These are phyloP conservation scores for Drosophila melanica DNA, from an alignment of 1,140 invertebrate genomes.

Conservation along the genomic window DNA sequence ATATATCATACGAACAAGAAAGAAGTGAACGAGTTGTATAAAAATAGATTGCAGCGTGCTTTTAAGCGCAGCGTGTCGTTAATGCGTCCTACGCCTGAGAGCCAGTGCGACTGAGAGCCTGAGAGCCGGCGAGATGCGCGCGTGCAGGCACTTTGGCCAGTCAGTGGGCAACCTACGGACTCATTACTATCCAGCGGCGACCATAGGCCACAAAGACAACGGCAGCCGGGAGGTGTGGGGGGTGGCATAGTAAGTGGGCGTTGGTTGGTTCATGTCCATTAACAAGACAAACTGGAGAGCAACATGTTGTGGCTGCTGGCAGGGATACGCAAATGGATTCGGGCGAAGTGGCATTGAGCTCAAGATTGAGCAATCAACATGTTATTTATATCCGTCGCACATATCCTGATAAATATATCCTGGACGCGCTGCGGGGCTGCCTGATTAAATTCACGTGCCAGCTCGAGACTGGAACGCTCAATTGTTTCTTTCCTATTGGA, in stretches of 20 bases:
- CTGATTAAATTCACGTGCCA: constrained; percentile 83
- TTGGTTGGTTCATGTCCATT: constrained; percentile 62
- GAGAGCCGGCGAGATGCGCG: constrained; percentile 21
- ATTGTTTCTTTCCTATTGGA: constrained; percentile 69
- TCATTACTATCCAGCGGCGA: constrained; percentile 65
- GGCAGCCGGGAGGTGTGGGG: not conserved
- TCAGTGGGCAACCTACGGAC: constrained; percentile 17
- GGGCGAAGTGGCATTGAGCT: constrained; percentile 15
- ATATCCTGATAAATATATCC: constrained; percentile 35
- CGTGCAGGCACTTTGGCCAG: constrained; percentile 64
- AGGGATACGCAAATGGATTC: constrained; percentile 1
- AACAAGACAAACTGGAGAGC: constrained; percentile 29
- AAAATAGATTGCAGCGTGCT: constrained; percentile 40
- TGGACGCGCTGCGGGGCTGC: constrained; percentile 55
- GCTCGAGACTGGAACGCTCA: constrained; percentile 36
- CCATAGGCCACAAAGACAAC: constrained; percentile 56
- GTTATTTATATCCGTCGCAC: constrained; percentile 67
- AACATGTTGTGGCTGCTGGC: not conserved
- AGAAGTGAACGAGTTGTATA: not conserved
- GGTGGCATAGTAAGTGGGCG: constrained; percentile 58
- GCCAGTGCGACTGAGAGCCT: not conserved
- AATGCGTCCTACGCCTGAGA: constrained; percentile 39
- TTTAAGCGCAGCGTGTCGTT: constrained; percentile 63
- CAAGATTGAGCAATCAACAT: constrained; percentile 48
- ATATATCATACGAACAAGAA: not conserved